Conservation (phyloP, 92 coral and sea anemone species). For the Phymanthus crucifer region DNA sequence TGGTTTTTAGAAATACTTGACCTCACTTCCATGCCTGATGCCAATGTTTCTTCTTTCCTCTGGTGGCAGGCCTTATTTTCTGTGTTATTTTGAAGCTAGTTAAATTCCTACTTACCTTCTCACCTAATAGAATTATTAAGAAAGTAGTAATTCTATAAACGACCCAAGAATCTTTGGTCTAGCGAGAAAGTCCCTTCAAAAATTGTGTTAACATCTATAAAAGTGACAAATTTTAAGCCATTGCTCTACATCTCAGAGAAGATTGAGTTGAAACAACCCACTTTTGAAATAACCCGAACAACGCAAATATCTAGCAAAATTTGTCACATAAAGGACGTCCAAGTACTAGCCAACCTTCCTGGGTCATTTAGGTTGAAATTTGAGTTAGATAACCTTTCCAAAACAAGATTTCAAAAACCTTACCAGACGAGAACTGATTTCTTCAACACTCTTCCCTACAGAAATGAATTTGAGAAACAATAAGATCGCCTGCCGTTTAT, state of each 20-base stretch:
- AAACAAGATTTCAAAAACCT: constrained; percentile 52
- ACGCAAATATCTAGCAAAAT: constrained; percentile 29
- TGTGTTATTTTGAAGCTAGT: constrained; percentile 19
- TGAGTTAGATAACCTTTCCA: constrained; percentile 28
- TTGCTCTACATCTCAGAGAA: constrained; percentile 51
- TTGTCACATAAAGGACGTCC: constrained; percentile 24
- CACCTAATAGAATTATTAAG: not conserved
- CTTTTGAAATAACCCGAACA: constrained; percentile 81
- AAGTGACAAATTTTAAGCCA: constrained; percentile 57
- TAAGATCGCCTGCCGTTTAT: constrained; percentile 64
- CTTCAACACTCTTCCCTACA: constrained; percentile 48
- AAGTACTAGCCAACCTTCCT: constrained; percentile 18
- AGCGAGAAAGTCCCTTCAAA: constrained; percentile 16
- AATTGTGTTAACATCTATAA: constrained; percentile 35
- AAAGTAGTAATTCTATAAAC: constrained; percentile 12
- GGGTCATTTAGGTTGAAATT: constrained; percentile 34
- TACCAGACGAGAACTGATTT: constrained; percentile 53
- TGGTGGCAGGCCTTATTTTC: constrained; percentile 22
- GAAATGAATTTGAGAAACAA: constrained; percentile 46
- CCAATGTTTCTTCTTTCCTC: constrained; percentile 24
- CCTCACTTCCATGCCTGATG: constrained; percentile 56
- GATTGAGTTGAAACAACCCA: constrained; percentile 70
- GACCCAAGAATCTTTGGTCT: constrained; percentile 24
- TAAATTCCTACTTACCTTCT: constrained; percentile 9
- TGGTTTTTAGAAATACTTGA: constrained; percentile 41